Base-by-base conservation (phyloP, 2,113 vertebrate species). In the Saguinus midas region DNA sequence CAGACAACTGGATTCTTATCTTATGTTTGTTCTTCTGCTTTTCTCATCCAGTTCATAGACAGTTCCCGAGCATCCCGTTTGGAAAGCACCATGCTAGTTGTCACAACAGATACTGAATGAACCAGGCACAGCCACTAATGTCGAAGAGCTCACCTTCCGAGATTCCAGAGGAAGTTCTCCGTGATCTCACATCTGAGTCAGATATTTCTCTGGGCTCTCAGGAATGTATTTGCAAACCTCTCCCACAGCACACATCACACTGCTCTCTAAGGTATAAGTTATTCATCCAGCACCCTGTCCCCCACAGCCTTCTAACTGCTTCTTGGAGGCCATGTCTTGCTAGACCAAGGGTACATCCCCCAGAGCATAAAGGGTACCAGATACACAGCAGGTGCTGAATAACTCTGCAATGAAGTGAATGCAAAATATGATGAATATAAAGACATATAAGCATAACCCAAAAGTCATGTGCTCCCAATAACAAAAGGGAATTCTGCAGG, bases 191-290 rank as follows among this genome's bases (percentile, higher is more conserved):
- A 3, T 48, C 43, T 40, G 84, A 84, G 45, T 4, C 0, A 8
- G 48, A 32, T 1, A 0, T 72, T 52, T 48, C 70, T 84, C 83
- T 20, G 70, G 55, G 76, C 68, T 57, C 76, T 45, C 21, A 23
- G 55, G n/a, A 64, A n/a, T 32, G 27, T 32, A 64, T 50, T 4
- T 55, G 25, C 43, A 50, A 57, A 40, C 23, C 57, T 80, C 32
- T 8, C 23, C 32, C 40, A 13, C 10, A 52, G 82, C 35, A 35
- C 0, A 25, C 14, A 27, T 6, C 27, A 6, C 29, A 12, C 43
- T 10, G 6, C 0, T 2, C 37, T 45, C 57, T 10, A 4, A 48
- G 5, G 55, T 11, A 16, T 1, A 1, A 18, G 20, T 25, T 16
- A 35, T n/a, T 73, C 8, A 8, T 7, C 48, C 52, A 40, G 66